phyloP scores from a whole-genome alignment of 2,113 vertebrate species.

The human region DNA sequence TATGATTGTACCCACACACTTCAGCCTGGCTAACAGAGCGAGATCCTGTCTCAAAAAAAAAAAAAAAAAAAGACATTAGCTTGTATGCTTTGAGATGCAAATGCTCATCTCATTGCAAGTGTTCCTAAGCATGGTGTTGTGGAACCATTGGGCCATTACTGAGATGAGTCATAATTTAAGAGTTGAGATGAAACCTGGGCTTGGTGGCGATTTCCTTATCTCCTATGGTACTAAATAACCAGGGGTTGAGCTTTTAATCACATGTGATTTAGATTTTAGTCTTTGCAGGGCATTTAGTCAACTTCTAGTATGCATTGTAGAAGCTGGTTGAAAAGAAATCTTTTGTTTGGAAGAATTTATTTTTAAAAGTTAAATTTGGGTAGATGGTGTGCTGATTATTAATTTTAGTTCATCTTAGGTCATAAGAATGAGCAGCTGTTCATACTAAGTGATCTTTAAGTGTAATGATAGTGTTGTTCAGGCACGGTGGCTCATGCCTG shows the following conservation, averaged over 20 bases:
- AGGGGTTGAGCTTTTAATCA: neutral
- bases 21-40: too few species aligned
- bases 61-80: neutral
- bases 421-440: constrained; percentile 16
- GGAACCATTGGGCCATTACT: neutral
- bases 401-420: constrained; percentile 39
- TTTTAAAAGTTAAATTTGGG: constrained; percentile 41
- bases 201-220: neutral
- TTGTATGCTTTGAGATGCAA: neutral
- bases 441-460: neutral
- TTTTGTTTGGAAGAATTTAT: constrained; percentile 32
- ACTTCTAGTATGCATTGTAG: neutral
- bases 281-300: neutral
- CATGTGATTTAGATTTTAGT: constrained; percentile 25
- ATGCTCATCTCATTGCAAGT: neutral
- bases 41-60: too few species aligned
- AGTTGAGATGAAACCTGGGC: neutral
- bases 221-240: neutral
- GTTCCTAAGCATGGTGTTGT: neutral
- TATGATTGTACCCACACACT: too few species aligned
- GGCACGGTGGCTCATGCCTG: too few species aligned
- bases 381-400: neutral
- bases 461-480: neutral
- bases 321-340: neutral
- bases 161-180: constrained; percentile 56